These are phyloP conservation scores for Sinhomidia bicolor DNA, from an alignment of 2,888 invertebrate species.

Conservation along the genomic window DNA sequence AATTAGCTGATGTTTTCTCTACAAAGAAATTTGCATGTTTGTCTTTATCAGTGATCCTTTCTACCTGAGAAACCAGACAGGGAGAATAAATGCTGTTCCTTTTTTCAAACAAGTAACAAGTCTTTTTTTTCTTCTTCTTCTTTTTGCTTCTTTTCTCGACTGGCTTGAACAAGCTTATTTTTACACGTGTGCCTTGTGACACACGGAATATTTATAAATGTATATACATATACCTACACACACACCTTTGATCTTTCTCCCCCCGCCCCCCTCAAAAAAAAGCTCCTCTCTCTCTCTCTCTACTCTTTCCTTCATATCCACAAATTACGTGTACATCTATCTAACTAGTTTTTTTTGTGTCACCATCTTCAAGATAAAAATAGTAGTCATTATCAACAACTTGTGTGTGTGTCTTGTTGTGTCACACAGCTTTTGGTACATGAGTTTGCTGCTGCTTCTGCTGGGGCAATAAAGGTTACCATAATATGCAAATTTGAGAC, in stretches of 20 bases:
- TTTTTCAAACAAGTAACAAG: no score
- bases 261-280: background rate
- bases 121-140: no score
- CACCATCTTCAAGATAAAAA: background rate
- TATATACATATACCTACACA: no score
- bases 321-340: no score
- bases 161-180: background rate
- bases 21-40: no score
- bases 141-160: no score
- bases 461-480: background rate
- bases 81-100: no score
- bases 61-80: no score
- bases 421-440: background rate
- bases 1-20: no score
- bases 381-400: background rate
- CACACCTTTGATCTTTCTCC: background rate
- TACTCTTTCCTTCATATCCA: background rate
- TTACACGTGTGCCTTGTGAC: background rate
- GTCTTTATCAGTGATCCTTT: no score
- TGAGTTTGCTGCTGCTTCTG: background rate
- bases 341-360: background rate
- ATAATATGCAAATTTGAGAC: background rate
- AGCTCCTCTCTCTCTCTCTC: background rate
- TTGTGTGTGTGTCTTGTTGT: background rate
- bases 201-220: background rate